A percentile compares a stretch with the other conserved stretches of the same genome.
These are phyloP conservation scores for Galeopterus variegatus DNA, from an alignment of 2,113 vertebrate genomes.

Conservation along the genomic window DNA sequence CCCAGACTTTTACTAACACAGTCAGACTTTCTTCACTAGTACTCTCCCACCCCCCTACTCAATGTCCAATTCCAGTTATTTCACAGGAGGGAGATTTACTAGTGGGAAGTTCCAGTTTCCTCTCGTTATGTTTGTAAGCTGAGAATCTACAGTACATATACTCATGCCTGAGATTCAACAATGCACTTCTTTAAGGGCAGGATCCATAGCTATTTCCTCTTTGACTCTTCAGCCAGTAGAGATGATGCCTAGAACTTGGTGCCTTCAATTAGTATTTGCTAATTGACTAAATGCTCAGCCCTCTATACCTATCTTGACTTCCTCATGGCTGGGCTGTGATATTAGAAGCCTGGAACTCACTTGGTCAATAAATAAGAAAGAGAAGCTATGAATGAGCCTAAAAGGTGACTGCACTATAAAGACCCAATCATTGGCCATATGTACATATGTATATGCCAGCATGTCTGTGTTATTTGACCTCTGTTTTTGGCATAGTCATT, in stretches of 20 bases:
- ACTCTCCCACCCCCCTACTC: background rate
- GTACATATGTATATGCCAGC: too few species aligned
- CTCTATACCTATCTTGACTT: background rate
- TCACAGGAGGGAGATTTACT: background rate
- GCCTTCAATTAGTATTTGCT: background rate
- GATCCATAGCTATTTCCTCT: background rate
- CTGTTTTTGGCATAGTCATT: background rate
- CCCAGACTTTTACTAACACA: background rate
- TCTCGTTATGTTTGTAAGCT: background rate
- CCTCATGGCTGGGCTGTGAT: background rate
- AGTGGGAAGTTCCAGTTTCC: background rate
- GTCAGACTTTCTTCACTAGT: background rate
- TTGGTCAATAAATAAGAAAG: background rate
- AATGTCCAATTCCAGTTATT: background rate
- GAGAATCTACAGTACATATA: background rate
- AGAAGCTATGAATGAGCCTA: background rate
- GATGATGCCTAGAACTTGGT: background rate
- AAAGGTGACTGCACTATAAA: background rate
- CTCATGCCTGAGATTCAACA: background rate
- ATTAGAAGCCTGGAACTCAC: background rate
- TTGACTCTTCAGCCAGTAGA: background rate
- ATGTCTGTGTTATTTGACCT: background rate
- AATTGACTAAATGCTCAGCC: background rate
- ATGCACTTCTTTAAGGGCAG: background rate
- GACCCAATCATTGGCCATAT: background rate